Evolutionary conservation across 2,797 vertebrate species (phyloP).

Genomic region (Chromobotia macracanthus): DNA sequence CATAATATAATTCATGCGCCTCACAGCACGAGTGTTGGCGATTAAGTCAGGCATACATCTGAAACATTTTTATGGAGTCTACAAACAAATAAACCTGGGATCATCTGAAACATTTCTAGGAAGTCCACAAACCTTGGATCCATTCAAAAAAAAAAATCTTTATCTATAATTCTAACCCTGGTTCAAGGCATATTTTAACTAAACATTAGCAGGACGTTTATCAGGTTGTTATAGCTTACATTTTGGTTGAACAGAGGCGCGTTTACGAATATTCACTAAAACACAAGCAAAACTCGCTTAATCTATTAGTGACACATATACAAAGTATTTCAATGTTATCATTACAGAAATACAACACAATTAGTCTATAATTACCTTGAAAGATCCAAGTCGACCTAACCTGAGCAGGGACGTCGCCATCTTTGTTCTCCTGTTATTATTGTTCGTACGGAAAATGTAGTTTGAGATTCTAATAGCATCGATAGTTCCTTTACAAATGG

Average conservation of each 20-base stretch:
- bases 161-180: too few species aligned
- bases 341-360: neutral
- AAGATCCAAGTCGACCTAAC: constrained; percentile 67
- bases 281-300: too few species aligned
- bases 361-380: constrained; percentile 75
- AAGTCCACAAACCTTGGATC: too few species aligned
- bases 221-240: neutral
- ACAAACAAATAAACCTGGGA: too few species aligned
- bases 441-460: constrained; percentile 62
- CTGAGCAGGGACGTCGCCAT: constrained; percentile 77
- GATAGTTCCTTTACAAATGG: neutral
- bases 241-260: constrained; percentile 18
- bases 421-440: constrained; percentile 62
- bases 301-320: neutral
- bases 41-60: neutral
- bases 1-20: neutral
- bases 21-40: neutral
- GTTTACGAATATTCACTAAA: neutral
- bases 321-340: neutral
- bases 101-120: too few species aligned
- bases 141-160: too few species aligned
- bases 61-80: neutral
- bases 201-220: too few species aligned
- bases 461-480: neutral
- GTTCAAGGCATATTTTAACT: too few species aligned